These are phyloP conservation scores for Potamarius usumacintae DNA, from an alignment of 2,113 vertebrate genomes.

Conservation along the genomic window DNA sequence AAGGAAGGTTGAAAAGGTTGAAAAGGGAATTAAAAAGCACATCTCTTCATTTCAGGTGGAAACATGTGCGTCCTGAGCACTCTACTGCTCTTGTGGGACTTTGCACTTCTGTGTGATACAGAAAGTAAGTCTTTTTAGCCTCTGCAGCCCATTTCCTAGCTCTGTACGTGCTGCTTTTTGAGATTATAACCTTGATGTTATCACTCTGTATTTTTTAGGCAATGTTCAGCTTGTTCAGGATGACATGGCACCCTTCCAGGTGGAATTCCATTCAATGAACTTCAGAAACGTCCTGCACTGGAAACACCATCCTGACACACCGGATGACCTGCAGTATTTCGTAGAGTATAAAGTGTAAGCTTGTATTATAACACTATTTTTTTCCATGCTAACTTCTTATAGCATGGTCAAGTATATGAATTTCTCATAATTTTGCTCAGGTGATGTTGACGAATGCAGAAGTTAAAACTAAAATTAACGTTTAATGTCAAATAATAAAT, in stretches of 20 bases:
- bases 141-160: background rate
- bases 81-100: slow-evolving; percentile 19
- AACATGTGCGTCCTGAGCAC: slow-evolving; percentile 35
- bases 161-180: background rate
- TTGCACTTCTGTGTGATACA: slow-evolving; percentile 6
- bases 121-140: slow-evolving; percentile 38
- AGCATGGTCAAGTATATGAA: too few relatives aligned
- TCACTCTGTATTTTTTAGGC: slow-evolving; percentile 32
- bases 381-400: too few relatives aligned
- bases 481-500: too few relatives aligned
- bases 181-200: background rate
- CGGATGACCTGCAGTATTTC: slow-evolving; percentile 53
- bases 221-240: slow-evolving; percentile 14
- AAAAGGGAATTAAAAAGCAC: background rate
- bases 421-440: too few relatives aligned
- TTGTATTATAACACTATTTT: background rate
- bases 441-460: too few relatives aligned
- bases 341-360: slow-evolving; percentile 78
- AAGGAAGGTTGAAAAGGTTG: too few relatives aligned
- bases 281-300: slow-evolving; percentile 70
- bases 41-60: background rate
- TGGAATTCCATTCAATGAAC: slow-evolving; percentile 70
- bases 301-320: slow-evolving; percentile 48
- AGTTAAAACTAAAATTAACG: too few relatives aligned
- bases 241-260: slow-evolving; percentile 44